Evolutionary conservation across 2,888 invertebrate genomes (phyloP).

Genomic region (Leptopterna dolabrata): DNA sequence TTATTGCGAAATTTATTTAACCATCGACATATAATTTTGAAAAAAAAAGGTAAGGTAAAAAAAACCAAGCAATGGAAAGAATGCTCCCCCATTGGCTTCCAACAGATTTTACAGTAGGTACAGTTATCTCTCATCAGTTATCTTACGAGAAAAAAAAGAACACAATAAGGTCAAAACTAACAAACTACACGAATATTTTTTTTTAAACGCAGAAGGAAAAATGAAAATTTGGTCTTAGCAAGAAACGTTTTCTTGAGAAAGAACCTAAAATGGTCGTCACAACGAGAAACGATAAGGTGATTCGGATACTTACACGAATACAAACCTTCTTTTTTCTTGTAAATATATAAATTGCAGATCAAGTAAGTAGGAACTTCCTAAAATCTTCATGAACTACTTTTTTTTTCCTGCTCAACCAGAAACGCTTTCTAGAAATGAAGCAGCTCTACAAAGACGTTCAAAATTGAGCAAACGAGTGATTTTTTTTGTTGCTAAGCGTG

Average conservation of each 20-base stretch:
- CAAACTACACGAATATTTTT: background rate
- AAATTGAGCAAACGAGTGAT: constrained; percentile 52
- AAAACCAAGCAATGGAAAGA: constrained; percentile 52
- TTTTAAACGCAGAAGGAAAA: background rate
- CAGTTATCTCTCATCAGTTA: constrained; percentile 30
- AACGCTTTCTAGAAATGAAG: constrained; percentile 35
- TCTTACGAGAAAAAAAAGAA: constrained; percentile 1
- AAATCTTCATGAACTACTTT: constrained; percentile 1
- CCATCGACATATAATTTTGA: constrained; percentile 58
- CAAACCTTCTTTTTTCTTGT: constrained; percentile 24
- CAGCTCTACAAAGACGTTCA: constrained; percentile 42
- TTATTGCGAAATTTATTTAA: constrained; percentile 60
- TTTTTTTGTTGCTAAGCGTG: constrained; percentile 48
- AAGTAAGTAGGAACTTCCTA: constrained; percentile 49
- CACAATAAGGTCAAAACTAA: background rate
- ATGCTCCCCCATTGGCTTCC: constrained; percentile 51
- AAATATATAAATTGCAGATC: constrained; percentile 33
- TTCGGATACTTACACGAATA: background rate
- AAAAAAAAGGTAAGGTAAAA: constrained; percentile 48
- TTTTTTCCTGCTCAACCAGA: constrained; percentile 23
- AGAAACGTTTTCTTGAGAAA: background rate
- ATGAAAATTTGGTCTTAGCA: background rate
- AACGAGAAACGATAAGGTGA: background rate
- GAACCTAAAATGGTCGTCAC: background rate
- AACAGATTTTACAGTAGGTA: constrained; percentile 55